These are phyloP conservation scores for Oophaga pumilio DNA, from an alignment of 2,113 vertebrate genomes.

Conservation along the genomic window DNA sequence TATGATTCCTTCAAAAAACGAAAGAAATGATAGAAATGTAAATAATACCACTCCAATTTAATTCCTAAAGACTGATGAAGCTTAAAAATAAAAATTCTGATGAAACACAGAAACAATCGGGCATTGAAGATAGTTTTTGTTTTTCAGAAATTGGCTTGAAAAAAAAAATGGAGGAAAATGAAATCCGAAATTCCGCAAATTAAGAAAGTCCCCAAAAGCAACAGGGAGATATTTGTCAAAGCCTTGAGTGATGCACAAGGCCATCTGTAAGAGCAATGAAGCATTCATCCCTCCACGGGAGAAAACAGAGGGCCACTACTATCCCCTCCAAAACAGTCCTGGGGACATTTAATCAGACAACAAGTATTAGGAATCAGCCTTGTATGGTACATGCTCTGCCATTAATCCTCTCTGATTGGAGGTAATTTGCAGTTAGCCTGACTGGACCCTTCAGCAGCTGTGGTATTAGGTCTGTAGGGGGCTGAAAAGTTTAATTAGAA, in stretches of 20 bases:
- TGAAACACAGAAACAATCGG: background rate
- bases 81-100: background rate
- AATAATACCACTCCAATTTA: background rate
- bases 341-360: slow-evolving; percentile 34
- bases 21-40: background rate
- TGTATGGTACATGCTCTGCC: slow-evolving; percentile 18
- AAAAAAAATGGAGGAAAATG: too few relatives aligned
- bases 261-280: background rate
- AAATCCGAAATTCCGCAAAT: background rate
- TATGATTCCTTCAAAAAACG: too few relatives aligned
- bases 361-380: slow-evolving; percentile 25
- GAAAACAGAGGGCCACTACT: background rate
- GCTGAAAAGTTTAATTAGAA: slow-evolving; percentile 49
- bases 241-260: background rate
- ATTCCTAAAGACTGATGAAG: background rate
- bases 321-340: background rate
- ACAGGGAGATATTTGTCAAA: slow-evolving; percentile 14
- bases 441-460: slow-evolving; percentile 63
- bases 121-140: background rate
- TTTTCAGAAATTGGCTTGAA: background rate
- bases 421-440: slow-evolving; percentile 58
- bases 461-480: slow-evolving; percentile 61
- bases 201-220: slow-evolving; percentile 10
- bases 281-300: background rate
- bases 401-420: slow-evolving; percentile 58